Base-by-base conservation (phyloP, 2,113 vertebrate genomes). In the Passer montanus region DNA sequence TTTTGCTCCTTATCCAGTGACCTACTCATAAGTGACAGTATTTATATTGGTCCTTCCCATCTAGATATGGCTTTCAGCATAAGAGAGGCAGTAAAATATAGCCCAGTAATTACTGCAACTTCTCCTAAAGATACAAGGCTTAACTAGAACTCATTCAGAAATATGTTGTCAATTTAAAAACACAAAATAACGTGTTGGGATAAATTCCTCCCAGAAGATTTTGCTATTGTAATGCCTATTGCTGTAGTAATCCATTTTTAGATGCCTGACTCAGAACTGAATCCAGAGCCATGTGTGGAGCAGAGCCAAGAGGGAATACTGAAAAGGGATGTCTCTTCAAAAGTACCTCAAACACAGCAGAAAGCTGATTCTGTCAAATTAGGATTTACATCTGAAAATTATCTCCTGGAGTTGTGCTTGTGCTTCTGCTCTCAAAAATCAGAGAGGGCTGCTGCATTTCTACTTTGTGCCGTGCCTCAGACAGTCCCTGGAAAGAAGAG, bases 81-180 rank as follows among this genome's bases (percentile, higher is more conserved):
- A 74, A 83, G 55, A 77, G 69, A 87, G 39, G 63, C 55, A 50
- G 33, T 95, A 85, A 91, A 89, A 85, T 80, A 66, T n/a, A 90
- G 37, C 31, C 41, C 24, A 50, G 43, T 94, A 92, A 95, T 95
- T 95, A 91, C 62, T 31, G 30, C 66, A 85, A 46, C 37, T 85
- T 76, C 72, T 89, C 44, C 73, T 93, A 72, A 75, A 84, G 79
- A 82, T 85, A 35, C 50, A 72, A 35, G 23, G 3, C 69, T 94
- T 91, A 92, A 89, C 60, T 84, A 78, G 69, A 84, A 55, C 33
- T 72, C 53, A 50, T 93, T 91, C 46, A 89, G 74, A 89, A 95
- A 79, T 80, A 59, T 6, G 33, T 47, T 94, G 86, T 66, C 77
- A 73, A 66, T 87, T 89, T 87, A 9, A 79, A 91, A 72, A 60